phyloP scores from a whole-genome alignment of 2,113 vertebrate genomes.

The Rhinichthys klamathensis region DNA sequence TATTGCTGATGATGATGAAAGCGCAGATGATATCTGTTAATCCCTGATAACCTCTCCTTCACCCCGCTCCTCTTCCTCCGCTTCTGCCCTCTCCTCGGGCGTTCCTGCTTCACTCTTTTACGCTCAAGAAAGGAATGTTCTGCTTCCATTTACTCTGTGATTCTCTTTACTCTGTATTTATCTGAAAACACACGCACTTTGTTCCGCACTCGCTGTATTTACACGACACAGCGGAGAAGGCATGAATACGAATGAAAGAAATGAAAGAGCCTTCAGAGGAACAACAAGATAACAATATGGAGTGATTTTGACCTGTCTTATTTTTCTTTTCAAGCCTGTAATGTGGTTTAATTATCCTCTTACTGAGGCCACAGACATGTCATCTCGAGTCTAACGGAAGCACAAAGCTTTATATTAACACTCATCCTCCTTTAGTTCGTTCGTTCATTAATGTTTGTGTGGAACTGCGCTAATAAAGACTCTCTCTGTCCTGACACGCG shows the following conservation, averaged over 20 bases:
- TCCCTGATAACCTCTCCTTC: constrained; percentile 78
- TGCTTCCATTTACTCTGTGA: constrained; percentile 68
- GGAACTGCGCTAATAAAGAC: neutral
- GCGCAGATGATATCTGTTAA: constrained; percentile 60
- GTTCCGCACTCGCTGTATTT: constrained; percentile 62
- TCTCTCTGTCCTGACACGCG: constrained; percentile 35
- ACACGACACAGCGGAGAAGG: constrained; percentile 18
- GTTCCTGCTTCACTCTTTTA: constrained; percentile 59
- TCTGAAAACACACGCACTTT: constrained; percentile 73
- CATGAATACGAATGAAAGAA: constrained; percentile 57
- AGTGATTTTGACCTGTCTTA: neutral
- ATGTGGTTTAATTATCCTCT: neutral
- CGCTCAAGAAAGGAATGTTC: constrained; percentile 65
- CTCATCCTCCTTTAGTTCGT: neutral
- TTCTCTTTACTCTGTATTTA: constrained; percentile 73
- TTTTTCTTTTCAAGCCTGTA: neutral
- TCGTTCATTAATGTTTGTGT: neutral
- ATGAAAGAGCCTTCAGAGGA: constrained; percentile 60
- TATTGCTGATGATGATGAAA: constrained; percentile 62
- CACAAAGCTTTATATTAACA: neutral
- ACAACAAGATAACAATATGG: constrained; percentile 58
- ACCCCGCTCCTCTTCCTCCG: constrained; percentile 61
- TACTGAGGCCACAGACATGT: neutral
- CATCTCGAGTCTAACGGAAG: too few species aligned
- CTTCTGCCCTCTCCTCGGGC: constrained; percentile 65